Conservation (phyloP, 1,140 invertebrate species). For the Achatina immaculata region DNA sequence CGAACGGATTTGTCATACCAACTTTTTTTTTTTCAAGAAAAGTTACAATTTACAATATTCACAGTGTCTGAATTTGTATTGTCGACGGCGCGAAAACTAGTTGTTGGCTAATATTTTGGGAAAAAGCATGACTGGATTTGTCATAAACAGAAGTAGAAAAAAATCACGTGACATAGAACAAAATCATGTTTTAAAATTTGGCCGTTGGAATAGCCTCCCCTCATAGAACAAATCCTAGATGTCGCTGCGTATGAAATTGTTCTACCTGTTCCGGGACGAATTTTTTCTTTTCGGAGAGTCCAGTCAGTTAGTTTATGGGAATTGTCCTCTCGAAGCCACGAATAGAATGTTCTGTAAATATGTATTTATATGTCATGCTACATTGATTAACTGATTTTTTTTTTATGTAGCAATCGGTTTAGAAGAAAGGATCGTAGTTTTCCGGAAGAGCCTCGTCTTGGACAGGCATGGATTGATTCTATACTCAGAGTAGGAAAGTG, state of each 20-base stretch:
- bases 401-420: neutral
- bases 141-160: constrained; percentile 12
- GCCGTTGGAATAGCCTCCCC: neutral
- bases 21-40: too few species aligned
- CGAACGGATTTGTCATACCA: too few species aligned
- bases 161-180: constrained; percentile 19
- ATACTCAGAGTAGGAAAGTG: constrained; percentile 17
- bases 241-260: constrained; percentile 16
- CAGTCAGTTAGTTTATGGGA: neutral
- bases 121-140: neutral
- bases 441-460: neutral
- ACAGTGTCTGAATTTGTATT: neutral
- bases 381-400: neutral
- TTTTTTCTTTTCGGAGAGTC: constrained; percentile 1
- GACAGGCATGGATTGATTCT: constrained; percentile 19
- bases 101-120: too few species aligned
- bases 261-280: constrained; percentile 24
- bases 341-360: neutral
- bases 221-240: constrained; percentile 26
- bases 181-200: constrained; percentile 1
- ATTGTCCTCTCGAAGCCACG: neutral
- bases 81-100: neutral
- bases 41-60: too few species aligned
- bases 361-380: neutral
- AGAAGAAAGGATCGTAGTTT: neutral